Conservation (phyloP, 2,888 invertebrate species). For the Eustalomyia histrio region DNA sequence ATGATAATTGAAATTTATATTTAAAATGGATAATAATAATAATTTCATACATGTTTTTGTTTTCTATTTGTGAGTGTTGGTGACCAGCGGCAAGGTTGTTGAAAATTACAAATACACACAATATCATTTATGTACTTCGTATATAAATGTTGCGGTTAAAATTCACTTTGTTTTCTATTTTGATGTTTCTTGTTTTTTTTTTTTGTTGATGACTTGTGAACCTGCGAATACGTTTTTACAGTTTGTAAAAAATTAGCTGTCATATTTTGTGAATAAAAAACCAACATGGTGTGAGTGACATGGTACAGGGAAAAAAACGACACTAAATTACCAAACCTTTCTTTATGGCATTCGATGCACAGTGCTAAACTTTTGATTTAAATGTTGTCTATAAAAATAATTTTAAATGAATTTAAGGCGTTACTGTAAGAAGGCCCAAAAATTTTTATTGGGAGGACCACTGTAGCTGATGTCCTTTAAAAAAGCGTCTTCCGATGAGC, state of each 20-base stretch:
- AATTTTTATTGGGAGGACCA: too few relatives aligned
- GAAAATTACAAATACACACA: background rate
- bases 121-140: background rate
- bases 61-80: constrained; percentile 24
- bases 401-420: too few relatives aligned
- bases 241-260: constrained; percentile 52
- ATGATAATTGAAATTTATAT: background rate
- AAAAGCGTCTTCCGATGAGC: too few relatives aligned
- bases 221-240: constrained; percentile 45
- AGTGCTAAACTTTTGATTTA: too few relatives aligned
- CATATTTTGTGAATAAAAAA: constrained; percentile 33
- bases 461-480: too few relatives aligned
- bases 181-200: constrained; percentile 5
- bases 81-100: constrained; percentile 54
- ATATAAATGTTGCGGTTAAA: constrained; percentile 8
- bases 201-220: constrained; percentile 47
- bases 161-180: constrained; percentile 39
- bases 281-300: background rate
- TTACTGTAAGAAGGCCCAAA: too few relatives aligned
- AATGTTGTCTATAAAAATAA: too few relatives aligned
- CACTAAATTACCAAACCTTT: too few relatives aligned
- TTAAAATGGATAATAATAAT: constrained; percentile 23
- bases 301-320: too few relatives aligned
- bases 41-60: constrained; percentile 32
- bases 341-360: too few relatives aligned